Evolutionary conservation across 2,113 vertebrate genomes (phyloP).

Genomic region (Galeopterus variegatus): DNA sequence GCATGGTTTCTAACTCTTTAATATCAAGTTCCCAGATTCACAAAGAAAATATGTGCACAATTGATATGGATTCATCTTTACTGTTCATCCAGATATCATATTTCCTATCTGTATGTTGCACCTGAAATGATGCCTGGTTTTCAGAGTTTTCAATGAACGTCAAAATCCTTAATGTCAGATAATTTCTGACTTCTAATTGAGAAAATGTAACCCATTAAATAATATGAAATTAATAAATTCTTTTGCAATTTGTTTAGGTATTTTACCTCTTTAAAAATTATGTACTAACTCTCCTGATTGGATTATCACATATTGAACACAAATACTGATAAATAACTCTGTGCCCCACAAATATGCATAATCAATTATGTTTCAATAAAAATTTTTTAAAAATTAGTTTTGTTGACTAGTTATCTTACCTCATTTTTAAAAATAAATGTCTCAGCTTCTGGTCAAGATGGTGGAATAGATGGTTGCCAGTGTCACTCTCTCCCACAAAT

Average conservation of each 20-base stretch:
- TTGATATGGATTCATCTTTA: neutral
- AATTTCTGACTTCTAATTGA: constrained; percentile 58
- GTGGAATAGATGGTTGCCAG: too few relatives aligned
- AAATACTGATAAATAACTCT: too few relatives aligned
- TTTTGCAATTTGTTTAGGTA: neutral
- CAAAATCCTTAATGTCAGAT: neutral
- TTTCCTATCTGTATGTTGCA: neutral
- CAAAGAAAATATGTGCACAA: neutral
- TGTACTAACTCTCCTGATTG: too few relatives aligned
- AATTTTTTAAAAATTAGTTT: neutral
- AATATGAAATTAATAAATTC: neutral
- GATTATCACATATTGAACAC: too few relatives aligned
- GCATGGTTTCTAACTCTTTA: neutral
- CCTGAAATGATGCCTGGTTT: neutral
- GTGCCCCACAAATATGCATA: too few relatives aligned
- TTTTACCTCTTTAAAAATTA: neutral
- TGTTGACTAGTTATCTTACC: neutral
- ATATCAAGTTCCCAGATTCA: constrained; percentile 23
- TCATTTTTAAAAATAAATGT: neutral
- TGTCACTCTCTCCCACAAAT: too few relatives aligned
- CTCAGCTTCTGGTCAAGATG: too few relatives aligned
- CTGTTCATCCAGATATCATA: neutral
- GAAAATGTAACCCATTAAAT: constrained; percentile 45
- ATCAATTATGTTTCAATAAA: too few relatives aligned
- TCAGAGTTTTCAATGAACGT: constrained; percentile 27